Percentiles rank a stretch among this genome's conserved stretches.
Evolutionary conservation across 2,888 invertebrate genomes (phyloP).

Genomic region (Dryomyza anilis): DNA sequence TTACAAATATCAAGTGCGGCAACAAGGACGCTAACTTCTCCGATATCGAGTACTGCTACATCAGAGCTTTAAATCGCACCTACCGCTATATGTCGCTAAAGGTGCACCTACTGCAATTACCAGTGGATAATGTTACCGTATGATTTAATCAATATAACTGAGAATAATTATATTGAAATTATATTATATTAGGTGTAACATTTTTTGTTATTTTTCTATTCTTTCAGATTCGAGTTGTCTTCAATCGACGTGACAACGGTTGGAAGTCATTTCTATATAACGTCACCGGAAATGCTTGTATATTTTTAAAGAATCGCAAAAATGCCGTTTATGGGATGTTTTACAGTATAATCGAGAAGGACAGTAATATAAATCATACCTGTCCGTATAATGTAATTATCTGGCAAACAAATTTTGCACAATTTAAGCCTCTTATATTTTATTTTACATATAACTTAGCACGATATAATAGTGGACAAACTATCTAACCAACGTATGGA

Average conservation of each 20-base stretch:
- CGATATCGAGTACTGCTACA: neutral
- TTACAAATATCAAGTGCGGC: neutral
- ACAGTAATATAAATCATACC: conserved; percentile 5
- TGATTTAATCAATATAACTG: no score
- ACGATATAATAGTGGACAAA: no score
- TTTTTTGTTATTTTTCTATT: no score
- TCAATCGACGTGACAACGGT: neutral
- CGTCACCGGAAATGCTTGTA: neutral
- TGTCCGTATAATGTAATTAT: conserved; percentile 7
- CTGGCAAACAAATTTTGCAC: no score
- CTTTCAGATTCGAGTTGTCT: neutral
- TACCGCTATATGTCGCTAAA: neutral
- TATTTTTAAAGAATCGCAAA: neutral
- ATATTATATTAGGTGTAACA: no score
- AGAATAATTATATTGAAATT: no score
- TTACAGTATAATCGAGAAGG: neutral
- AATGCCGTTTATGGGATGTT: neutral
- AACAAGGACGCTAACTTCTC: neutral
- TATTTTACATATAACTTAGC: no score
- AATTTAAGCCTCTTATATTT: no score
- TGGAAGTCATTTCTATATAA: conserved; percentile 16
- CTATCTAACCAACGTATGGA: neutral
- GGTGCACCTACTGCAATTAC: neutral
- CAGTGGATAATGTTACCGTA: neutral
- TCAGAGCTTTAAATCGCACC: neutral